Percentiles rank a stretch among this genome's conserved stretches.
Evolutionary conservation across 1,140 invertebrate genomes (phyloP).

Genomic region (Propsilocerus akamusi): DNA sequence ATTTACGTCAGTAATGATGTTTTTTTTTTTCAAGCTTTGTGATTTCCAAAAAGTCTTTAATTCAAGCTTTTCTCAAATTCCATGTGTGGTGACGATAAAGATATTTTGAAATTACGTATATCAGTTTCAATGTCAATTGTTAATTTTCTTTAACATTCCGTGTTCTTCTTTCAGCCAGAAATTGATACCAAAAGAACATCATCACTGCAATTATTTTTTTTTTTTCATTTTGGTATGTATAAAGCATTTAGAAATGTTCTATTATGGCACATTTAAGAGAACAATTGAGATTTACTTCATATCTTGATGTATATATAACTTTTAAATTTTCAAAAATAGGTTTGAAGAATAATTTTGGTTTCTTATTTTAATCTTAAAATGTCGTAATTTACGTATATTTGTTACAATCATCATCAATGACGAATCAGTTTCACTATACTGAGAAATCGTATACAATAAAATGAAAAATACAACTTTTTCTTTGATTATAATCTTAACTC

Average conservation of each 20-base stretch:
- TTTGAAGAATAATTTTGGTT: neutral
- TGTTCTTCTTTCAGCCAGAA: neutral
- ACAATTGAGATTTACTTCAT: slow-evolving; percentile 3
- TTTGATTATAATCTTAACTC: neutral
- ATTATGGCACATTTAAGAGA: slow-evolving; percentile 3
- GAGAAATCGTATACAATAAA: slow-evolving; percentile 1
- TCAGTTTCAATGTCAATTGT: neutral
- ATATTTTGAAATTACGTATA: too few relatives aligned
- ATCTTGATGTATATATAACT: neutral
- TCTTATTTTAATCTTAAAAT: neutral
- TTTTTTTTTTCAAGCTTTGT: too few relatives aligned
- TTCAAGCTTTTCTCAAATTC: too few relatives aligned
- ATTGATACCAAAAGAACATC: neutral
- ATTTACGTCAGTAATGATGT: too few relatives aligned
- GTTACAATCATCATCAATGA: neutral
- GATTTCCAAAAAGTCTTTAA: too few relatives aligned
- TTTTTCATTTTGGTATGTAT: neutral
- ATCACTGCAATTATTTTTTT: neutral
- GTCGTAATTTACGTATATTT: neutral
- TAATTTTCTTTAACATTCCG: neutral
- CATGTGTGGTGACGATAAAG: too few relatives aligned
- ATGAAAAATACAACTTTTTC: too few relatives aligned
- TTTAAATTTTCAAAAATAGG: neutral
- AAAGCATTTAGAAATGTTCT: neutral
- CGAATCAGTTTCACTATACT: neutral